phyloP scores from a whole-genome alignment of 2,113 vertebrate genomes.

The Macrotus californicus region DNA sequence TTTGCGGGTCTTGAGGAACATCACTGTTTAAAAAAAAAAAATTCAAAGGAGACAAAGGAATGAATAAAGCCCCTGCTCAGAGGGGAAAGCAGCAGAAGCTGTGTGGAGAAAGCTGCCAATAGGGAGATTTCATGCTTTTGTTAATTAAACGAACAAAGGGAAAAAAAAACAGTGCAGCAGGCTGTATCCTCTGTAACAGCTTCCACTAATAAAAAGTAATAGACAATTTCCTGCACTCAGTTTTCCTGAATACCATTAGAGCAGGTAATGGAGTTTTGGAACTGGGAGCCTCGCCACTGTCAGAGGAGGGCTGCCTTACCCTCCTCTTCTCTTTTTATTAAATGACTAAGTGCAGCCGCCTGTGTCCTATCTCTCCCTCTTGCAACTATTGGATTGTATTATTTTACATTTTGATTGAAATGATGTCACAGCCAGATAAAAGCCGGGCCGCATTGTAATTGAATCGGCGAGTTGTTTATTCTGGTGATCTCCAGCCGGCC shows the following conservation, averaged over 20 bases:
- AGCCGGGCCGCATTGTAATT: slow-evolving; percentile 92
- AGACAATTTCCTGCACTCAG: slow-evolving; percentile 87
- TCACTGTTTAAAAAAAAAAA: slow-evolving; percentile 9
- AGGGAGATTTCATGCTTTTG: slow-evolving; percentile 83
- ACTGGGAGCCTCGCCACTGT: slow-evolving; percentile 88
- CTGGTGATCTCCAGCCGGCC: slow-evolving; percentile 90
- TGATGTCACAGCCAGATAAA: slow-evolving; percentile 98
- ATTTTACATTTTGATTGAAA: slow-evolving; percentile 99
- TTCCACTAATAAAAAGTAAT: slow-evolving; percentile 91
- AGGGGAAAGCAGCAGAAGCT: slow-evolving; percentile 74
- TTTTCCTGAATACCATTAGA: slow-evolving; percentile 90
- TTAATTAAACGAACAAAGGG: slow-evolving; percentile 93
- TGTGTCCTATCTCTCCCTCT: slow-evolving; percentile 94
- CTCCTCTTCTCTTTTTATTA: slow-evolving; percentile 82
- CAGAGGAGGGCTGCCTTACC: slow-evolving; percentile 79
- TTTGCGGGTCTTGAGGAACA: slow-evolving; percentile 31
- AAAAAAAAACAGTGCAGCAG: slow-evolving; percentile 80
- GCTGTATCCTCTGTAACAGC: slow-evolving; percentile 88
- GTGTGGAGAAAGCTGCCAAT: slow-evolving; percentile 77
- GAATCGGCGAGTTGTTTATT: slow-evolving; percentile 98
- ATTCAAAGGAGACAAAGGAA: slow-evolving; percentile 63
- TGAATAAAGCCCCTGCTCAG: background rate
- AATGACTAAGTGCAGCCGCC: slow-evolving; percentile 94
- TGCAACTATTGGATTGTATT: slow-evolving; percentile 96
- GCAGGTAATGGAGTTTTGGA: slow-evolving; percentile 92